Conservation (phyloP, 2,888 invertebrate genomes). For the Nephrotoma flavescens region DNA sequence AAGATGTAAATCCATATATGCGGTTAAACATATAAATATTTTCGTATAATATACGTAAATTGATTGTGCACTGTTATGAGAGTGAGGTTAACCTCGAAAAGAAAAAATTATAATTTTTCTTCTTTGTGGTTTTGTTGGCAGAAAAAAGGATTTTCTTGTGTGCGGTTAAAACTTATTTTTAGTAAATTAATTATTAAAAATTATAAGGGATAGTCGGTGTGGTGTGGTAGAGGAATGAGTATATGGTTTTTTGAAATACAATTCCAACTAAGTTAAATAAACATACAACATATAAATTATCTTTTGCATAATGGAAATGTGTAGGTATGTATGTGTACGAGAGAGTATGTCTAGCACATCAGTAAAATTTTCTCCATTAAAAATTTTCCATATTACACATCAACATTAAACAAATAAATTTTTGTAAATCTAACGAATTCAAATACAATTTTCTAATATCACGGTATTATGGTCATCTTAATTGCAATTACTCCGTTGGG, state of each 20-base stretch:
- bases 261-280: background rate
- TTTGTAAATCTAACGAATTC: background rate
- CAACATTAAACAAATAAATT: background rate
- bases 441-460: slow-evolving; percentile 3
- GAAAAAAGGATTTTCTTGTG: background rate
- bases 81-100: background rate
- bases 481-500: background rate
- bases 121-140: background rate
- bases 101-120: background rate
- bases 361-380: background rate
- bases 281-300: background rate
- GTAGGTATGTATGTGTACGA: background rate
- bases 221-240: background rate
- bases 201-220: background rate
- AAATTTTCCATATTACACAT: background rate
- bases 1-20: background rate
- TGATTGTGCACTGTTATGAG: background rate
- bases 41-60: background rate
- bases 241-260: background rate
- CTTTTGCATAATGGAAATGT: background rate
- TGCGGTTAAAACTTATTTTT: background rate
- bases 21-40: background rate
- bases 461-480: slow-evolving; percentile 5
- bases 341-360: background rate
- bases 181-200: background rate